Percentiles rank a stretch among this genome's conserved stretches.
phyloP scores from a whole-genome alignment of 1,140 invertebrate genomes.

The Aradophagus sp. region DNA sequence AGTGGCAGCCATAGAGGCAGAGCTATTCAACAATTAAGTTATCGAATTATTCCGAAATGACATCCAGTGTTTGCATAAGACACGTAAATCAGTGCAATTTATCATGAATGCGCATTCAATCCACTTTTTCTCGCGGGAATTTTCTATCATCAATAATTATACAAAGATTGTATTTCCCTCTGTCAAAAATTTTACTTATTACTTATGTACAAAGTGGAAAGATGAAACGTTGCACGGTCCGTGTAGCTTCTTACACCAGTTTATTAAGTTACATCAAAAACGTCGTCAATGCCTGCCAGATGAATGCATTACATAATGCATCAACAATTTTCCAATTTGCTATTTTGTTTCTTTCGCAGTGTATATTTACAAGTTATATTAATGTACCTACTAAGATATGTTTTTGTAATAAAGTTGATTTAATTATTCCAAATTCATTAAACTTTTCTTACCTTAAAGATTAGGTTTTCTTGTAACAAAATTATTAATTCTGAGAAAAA shows the following conservation, averaged over 20 bases:
- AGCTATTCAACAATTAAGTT: too few species aligned
- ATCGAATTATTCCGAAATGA: too few species aligned
- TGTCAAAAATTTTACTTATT: constrained; percentile 9
- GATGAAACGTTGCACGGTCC: constrained; percentile 10
- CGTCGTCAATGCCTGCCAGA: neutral
- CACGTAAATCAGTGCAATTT: too few species aligned
- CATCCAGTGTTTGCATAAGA: too few species aligned
- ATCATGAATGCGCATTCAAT: too few species aligned
- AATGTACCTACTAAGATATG: too few species aligned
- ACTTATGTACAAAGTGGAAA: constrained; percentile 41
- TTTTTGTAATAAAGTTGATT: constrained; percentile 30
- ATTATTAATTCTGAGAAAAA: too few species aligned
- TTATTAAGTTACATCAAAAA: constrained; percentile 20
- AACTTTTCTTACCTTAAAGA: constrained; percentile 1
- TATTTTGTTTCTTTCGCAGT: too few species aligned
- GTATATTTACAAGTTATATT: too few species aligned
- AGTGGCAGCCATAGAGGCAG: too few species aligned
- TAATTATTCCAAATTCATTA: constrained; percentile 27
- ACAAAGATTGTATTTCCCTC: constrained; percentile 16
- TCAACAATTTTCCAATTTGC: constrained; percentile 6
- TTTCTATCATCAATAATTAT: constrained; percentile 26
- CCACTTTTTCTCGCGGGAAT: constrained; percentile 34
- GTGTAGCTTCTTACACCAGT: constrained; percentile 1
- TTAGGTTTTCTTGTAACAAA: too few species aligned
- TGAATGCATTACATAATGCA: constrained; percentile 15